Conservation (phyloP, 2,113 vertebrate genomes). For the Indicator indicator region DNA sequence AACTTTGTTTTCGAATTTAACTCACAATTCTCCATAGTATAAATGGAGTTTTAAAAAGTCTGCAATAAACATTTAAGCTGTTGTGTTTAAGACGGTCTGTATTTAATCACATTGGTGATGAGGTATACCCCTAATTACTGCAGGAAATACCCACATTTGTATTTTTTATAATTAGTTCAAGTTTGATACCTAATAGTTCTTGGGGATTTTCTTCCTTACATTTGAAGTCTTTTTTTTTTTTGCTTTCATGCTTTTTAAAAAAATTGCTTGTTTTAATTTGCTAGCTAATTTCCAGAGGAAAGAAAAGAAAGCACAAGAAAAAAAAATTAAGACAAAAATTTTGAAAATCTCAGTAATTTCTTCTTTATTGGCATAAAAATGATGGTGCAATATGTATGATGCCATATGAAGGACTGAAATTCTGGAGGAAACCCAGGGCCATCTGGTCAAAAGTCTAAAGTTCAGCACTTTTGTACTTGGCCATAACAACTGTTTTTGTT, state of each 20-base stretch:
- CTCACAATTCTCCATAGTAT: background rate
- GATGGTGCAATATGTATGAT: background rate
- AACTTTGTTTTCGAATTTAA: background rate
- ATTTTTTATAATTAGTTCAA: background rate
- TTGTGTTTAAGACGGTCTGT: background rate
- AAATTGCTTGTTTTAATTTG: background rate
- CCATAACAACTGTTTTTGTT: background rate
- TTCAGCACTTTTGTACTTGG: background rate
- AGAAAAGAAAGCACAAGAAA: conserved; percentile 15
- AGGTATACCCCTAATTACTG: background rate
- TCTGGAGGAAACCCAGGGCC: conserved; percentile 21
- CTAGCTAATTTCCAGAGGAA: background rate
- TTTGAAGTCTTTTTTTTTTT: background rate
- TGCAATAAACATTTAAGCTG: background rate
- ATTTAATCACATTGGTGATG: background rate
- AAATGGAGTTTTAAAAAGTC: background rate
- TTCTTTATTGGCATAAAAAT: background rate
- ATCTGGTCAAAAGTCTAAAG: conserved; percentile 10
- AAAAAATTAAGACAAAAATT: background rate
- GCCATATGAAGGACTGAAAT: background rate
- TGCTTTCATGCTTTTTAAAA: background rate
- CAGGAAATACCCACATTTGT: background rate
- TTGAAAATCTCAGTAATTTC: background rate
- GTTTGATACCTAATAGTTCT: background rate
- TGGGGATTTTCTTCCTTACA: background rate